Conservation (phyloP, 2,888 invertebrate genomes). For the Drosophila birchii region DNA sequence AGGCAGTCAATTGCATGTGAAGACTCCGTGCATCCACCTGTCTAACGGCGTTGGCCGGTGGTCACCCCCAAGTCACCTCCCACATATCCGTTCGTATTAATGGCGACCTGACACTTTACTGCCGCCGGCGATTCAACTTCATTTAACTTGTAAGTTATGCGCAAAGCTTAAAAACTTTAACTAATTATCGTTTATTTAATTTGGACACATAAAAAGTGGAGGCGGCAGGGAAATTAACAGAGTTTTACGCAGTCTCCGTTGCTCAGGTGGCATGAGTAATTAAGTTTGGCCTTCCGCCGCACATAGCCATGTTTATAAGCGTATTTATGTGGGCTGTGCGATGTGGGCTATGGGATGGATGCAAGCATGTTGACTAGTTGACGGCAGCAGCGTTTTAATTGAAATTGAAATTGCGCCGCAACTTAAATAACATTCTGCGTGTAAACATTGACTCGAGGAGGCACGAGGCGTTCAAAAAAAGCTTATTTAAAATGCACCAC, state of each 20-base stretch:
- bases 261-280: slow-evolving; percentile 69
- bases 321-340: slow-evolving; percentile 21
- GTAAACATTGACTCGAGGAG: slow-evolving; percentile 60
- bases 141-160: slow-evolving; percentile 68
- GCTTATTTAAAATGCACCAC: slow-evolving; percentile 60
- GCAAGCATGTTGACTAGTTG: slow-evolving; percentile 44
- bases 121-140: slow-evolving; percentile 58
- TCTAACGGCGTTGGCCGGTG: slow-evolving; percentile 18
- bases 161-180: slow-evolving; percentile 69
- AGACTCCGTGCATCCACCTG: slow-evolving; percentile 32
- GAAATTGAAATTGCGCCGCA: slow-evolving; percentile 74
- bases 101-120: slow-evolving; percentile 36
- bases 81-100: slow-evolving; percentile 28
- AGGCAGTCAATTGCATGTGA: slow-evolving; percentile 40
- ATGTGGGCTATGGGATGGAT: slow-evolving; percentile 3
- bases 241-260: slow-evolving; percentile 52
- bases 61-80: slow-evolving; percentile 1
- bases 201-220: slow-evolving; percentile 37
- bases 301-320: slow-evolving; percentile 3
- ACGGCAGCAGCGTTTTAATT: slow-evolving; percentile 68
- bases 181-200: slow-evolving; percentile 79
- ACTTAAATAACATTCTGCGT: slow-evolving; percentile 72
- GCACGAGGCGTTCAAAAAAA: slow-evolving; percentile 39
- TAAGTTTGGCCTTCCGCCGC: slow-evolving; percentile 62
- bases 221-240: slow-evolving; percentile 27